Conservation (phyloP, 2,888 invertebrate species). For the Pachydiplax longipennis region DNA sequence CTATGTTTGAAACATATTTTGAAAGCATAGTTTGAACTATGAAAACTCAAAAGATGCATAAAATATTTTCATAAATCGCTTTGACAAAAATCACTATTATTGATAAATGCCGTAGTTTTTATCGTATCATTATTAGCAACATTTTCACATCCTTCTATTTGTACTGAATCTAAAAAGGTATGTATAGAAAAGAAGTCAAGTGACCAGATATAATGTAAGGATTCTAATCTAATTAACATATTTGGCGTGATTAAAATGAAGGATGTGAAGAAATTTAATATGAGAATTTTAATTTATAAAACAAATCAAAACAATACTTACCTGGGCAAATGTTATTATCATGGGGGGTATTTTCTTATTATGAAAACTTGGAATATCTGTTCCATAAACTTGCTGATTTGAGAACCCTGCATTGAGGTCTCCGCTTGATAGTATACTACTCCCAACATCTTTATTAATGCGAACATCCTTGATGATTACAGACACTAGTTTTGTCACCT, state of each 20-base stretch:
- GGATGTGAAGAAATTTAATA: neutral
- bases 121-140: no score
- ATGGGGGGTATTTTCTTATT: conserved; percentile 77
- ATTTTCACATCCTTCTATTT: no score
- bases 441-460: conserved; percentile 75
- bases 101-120: no score
- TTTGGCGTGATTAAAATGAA: no score
- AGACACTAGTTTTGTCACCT: conserved; percentile 83
- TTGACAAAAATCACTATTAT: no score
- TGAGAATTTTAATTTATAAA: neutral
- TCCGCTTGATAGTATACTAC: conserved; percentile 47
- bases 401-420: conserved; percentile 56
- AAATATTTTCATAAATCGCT: no score
- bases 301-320: conserved; percentile 56
- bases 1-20: no score
- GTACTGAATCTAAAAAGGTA: no score
- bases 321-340: conserved; percentile 84
- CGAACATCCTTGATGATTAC: conserved; percentile 82
- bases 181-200: no score
- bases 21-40: no score
- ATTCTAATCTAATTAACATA: neutral
- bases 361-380: conserved; percentile 61
- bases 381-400: conserved; percentile 65
- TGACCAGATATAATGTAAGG: neutral
- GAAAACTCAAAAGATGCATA: no score